Evolutionary conservation across 2,888 invertebrate species (phyloP).

Genomic region (Odiellus spinosus): DNA sequence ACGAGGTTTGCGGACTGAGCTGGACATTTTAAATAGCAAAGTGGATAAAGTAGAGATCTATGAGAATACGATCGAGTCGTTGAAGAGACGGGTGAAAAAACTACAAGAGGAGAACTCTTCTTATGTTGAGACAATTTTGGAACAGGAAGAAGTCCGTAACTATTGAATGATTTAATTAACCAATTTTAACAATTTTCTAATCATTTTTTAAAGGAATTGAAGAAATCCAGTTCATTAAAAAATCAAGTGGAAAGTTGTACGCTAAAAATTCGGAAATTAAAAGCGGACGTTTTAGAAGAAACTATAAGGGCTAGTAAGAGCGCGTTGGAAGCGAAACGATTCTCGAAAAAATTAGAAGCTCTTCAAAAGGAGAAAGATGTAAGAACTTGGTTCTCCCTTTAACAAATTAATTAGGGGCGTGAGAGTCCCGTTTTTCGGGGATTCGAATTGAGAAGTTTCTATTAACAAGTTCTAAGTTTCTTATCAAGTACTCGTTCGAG

Average conservation of each 20-base stretch:
- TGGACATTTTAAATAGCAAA: constrained; percentile 76
- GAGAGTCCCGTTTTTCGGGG: too few species aligned
- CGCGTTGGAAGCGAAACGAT: constrained; percentile 69
- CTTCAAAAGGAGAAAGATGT: constrained; percentile 66
- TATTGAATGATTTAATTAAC: too few species aligned
- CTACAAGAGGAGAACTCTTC: constrained; percentile 81
- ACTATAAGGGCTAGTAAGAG: constrained; percentile 73
- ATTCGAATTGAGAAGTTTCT: too few species aligned
- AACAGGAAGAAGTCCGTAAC: constrained; percentile 71
- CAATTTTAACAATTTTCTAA: too few species aligned
- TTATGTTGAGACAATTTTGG: constrained; percentile 69
- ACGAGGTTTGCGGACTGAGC: constrained; percentile 57
- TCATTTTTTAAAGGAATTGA: constrained; percentile 45
- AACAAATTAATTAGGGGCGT: too few species aligned
- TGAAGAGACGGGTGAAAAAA: constrained; percentile 67
- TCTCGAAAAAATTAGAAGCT: constrained; percentile 56
- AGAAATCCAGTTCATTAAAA: constrained; percentile 45
- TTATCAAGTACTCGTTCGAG: too few species aligned
- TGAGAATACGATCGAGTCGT: constrained; percentile 64
- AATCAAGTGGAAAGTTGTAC: constrained; percentile 78
- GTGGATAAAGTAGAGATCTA: constrained; percentile 70
- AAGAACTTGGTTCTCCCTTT: too few species aligned
- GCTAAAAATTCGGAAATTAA: constrained; percentile 72
- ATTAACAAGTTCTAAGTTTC: too few species aligned
- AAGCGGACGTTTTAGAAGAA: constrained; percentile 71